Evolutionary conservation across 2,888 invertebrate genomes (phyloP).

Genomic region (Urechis unicinctus): DNA sequence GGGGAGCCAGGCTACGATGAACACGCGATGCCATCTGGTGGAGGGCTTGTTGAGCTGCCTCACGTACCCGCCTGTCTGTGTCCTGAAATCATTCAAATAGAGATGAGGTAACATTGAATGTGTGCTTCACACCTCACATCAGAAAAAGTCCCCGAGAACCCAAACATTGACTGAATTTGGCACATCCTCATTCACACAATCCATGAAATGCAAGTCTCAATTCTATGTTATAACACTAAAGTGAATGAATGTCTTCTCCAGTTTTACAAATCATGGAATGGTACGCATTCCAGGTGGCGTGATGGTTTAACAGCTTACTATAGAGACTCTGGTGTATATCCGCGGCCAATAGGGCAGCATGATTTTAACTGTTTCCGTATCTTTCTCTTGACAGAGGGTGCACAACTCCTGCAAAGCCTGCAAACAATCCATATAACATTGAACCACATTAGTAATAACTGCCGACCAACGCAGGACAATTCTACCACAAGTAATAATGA

Average conservation of each 20-base stretch:
- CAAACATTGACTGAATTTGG: no score
- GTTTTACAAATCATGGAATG: not conserved
- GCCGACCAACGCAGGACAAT: no score
- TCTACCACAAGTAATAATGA: slow-evolving; percentile 1
- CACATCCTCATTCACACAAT: no score
- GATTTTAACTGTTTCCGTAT: slow-evolving; percentile 66
- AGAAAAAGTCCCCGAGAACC: not conserved
- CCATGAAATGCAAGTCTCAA: not conserved
- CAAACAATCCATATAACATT: slow-evolving; percentile 12
- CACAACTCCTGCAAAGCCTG: slow-evolving; percentile 78
- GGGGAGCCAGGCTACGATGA: slow-evolving; percentile 72
- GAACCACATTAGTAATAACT: not conserved
- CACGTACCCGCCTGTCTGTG: slow-evolving; percentile 75
- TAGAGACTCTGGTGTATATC: slow-evolving; percentile 67
- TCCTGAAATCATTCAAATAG: no score
- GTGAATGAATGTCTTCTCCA: no score
- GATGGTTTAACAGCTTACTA: slow-evolving; percentile 45
- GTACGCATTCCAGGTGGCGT: not conserved
- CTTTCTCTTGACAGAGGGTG: slow-evolving; percentile 62
- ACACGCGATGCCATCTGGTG: slow-evolving; percentile 59
- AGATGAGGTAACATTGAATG: not conserved
- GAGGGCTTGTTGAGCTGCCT: slow-evolving; percentile 70
- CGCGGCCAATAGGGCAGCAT: slow-evolving; percentile 78
- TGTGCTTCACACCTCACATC: not conserved
- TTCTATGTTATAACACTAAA: no score